Evolutionary conservation across 37 sponge, comb jelly and placozoan species (phyloP).

Genomic region (Cliona cf. orientalis): DNA sequence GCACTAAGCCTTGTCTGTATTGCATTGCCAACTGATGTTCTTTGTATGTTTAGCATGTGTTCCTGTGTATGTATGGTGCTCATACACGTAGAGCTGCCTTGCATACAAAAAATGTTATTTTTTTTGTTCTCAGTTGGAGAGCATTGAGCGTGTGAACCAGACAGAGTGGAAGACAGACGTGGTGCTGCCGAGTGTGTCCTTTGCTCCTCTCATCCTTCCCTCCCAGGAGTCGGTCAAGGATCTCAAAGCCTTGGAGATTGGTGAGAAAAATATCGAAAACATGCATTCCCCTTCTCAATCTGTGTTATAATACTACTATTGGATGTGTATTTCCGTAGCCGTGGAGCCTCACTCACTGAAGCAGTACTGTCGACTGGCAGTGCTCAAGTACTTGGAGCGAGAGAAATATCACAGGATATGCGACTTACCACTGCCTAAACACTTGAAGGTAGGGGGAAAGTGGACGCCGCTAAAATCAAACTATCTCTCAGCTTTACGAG

Average conservation of each 20-base stretch:
- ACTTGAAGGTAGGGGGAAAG: conserved; percentile 40
- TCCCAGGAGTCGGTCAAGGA: conserved; percentile 55
- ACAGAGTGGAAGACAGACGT: conserved; percentile 68
- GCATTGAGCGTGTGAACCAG: conserved; percentile 44
- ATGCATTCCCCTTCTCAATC: background rate
- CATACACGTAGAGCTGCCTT: too few relatives aligned
- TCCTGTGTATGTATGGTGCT: too few relatives aligned
- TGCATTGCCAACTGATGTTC: background rate
- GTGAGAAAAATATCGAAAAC: conserved; percentile 19
- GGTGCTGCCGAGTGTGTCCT: conserved; percentile 77
- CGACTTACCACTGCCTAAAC: conserved; percentile 59
- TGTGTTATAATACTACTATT: background rate
- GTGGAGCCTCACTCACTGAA: conserved; percentile 67
- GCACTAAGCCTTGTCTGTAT: background rate
- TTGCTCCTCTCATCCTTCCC: conserved; percentile 83
- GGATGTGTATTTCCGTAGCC: conserved; percentile 2
- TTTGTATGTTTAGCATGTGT: background rate
- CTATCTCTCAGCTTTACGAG: too few relatives aligned
- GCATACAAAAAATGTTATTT: too few relatives aligned
- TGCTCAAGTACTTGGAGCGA: conserved; percentile 40
- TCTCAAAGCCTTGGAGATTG: conserved; percentile 38
- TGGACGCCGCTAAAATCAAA: too few relatives aligned
- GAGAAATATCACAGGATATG: conserved; percentile 30
- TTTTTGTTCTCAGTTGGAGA: conserved; percentile 53
- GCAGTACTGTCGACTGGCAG: conserved; percentile 55